phyloP scores from a whole-genome alignment of 2,888 invertebrate species.

The Drosophila prostipennis region DNA sequence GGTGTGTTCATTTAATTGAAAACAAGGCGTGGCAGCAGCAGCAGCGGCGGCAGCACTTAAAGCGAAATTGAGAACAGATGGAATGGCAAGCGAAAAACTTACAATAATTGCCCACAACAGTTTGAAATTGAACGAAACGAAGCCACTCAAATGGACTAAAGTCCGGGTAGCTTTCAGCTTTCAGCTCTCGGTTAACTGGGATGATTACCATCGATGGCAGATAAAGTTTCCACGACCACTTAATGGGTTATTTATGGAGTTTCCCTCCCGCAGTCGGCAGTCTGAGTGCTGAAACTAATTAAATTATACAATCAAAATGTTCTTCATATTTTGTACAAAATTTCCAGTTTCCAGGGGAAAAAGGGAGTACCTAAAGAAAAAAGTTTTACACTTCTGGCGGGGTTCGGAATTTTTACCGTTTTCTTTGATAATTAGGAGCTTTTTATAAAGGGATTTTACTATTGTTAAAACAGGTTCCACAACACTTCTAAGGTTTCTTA shows the following conservation, averaged over 20 bases:
- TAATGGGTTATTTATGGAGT: constrained; percentile 70
- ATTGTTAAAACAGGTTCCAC: background rate
- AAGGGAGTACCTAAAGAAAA: background rate
- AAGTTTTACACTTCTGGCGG: no score
- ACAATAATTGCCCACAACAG: constrained; percentile 64
- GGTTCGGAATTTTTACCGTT: no score
- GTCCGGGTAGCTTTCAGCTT: constrained; percentile 20
- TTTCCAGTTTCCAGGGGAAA: background rate
- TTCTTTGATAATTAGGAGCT: background rate
- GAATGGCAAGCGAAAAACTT: constrained; percentile 63
- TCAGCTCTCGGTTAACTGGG: constrained; percentile 27
- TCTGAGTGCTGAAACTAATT: constrained; percentile 36
- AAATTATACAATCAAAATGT: constrained; percentile 37
- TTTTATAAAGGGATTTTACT: background rate
- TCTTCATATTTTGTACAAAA: constrained; percentile 3
- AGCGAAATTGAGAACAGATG: constrained; percentile 73
- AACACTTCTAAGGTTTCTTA: background rate
- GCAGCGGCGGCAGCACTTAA: constrained; percentile 55
- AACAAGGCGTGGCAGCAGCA: constrained; percentile 60
- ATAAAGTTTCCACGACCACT: constrained; percentile 57
- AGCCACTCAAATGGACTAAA: constrained; percentile 39
- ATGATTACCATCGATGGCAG: constrained; percentile 50
- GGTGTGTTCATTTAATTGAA: constrained; percentile 75
- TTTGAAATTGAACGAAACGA: constrained; percentile 40
- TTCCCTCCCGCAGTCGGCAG: constrained; percentile 40